phyloP scores from a whole-genome alignment of 53 echinoderm and acorn worm species.

The Antedon mediterranea region DNA sequence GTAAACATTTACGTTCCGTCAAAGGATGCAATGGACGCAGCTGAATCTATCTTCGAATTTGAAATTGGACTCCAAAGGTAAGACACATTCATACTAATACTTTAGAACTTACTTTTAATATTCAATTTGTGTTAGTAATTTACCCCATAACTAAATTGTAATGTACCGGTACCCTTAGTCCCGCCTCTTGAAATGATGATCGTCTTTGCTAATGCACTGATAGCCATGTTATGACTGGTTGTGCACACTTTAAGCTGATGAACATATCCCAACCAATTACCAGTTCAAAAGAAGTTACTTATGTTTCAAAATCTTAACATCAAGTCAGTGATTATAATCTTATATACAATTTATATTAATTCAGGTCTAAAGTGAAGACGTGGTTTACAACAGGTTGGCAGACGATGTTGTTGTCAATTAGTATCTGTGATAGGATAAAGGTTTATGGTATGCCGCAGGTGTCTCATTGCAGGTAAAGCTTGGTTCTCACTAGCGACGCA shows the following conservation, averaged over 20 bases:
- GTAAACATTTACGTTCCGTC: constrained; percentile 80
- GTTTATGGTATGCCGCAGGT: constrained; percentile 75
- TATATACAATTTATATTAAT: too few relatives aligned
- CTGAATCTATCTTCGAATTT: constrained; percentile 71
- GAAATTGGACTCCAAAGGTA: constrained; percentile 82
- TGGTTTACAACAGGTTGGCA: constrained; percentile 94
- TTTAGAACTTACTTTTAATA: background rate
- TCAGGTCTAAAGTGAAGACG: constrained; percentile 75
- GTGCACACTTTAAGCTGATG: too few relatives aligned
- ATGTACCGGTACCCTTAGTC: too few relatives aligned
- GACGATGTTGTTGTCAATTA: constrained; percentile 64
- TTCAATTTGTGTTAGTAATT: background rate
- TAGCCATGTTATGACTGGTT: too few relatives aligned
- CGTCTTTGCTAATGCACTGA: too few relatives aligned
- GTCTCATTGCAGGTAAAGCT: constrained; percentile 73
- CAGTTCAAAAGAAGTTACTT: too few relatives aligned
- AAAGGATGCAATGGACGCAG: constrained; percentile 63
- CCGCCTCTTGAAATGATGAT: background rate
- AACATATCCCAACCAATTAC: too few relatives aligned
- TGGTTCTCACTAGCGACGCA: too few relatives aligned
- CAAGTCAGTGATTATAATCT: too few relatives aligned
- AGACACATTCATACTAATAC: background rate
- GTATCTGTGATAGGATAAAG: constrained; percentile 61
- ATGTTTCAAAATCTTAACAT: too few relatives aligned
- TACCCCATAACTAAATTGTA: background rate